A percentile compares a stretch with the other conserved stretches of the same genome.
phyloP scores from a whole-genome alignment of 2,888 invertebrate species.

The Tetragonula carbonaria region DNA sequence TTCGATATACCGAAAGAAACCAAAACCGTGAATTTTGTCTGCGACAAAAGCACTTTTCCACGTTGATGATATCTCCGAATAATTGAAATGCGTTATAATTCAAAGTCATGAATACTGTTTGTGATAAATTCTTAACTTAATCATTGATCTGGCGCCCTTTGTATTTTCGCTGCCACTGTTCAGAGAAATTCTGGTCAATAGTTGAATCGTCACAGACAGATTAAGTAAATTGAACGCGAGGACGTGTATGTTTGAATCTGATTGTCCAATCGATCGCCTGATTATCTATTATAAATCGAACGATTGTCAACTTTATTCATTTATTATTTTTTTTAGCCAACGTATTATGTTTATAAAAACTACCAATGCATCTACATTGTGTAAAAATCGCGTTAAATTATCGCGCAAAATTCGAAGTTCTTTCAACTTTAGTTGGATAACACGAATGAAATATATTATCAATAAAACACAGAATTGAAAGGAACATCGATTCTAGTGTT shows the following conservation, averaged over 20 bases:
- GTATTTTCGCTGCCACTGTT: neutral
- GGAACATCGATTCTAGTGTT: neutral
- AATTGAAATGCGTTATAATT: neutral
- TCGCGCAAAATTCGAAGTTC: neutral
- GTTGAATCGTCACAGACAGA: neutral
- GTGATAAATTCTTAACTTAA: constrained; percentile 21
- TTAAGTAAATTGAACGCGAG: constrained; percentile 1
- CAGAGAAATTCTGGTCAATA: neutral
- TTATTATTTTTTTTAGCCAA: too few relatives aligned
- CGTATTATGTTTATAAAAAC: neutral
- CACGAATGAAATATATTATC: neutral
- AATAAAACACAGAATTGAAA: neutral
- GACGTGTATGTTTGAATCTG: neutral
- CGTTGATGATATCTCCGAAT: constrained; percentile 20
- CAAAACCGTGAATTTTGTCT: too few relatives aligned
- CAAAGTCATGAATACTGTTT: constrained; percentile 6
- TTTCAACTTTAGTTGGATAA: neutral
- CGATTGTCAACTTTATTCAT: neutral
- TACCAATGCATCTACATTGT: neutral
- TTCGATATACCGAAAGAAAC: constrained; percentile 3
- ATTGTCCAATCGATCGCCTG: neutral
- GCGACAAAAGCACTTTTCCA: constrained; percentile 11
- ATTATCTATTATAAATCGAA: neutral
- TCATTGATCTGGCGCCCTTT: neutral
- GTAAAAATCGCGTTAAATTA: neutral